These are phyloP conservation scores for Chouioia cunea DNA, from an alignment of 2,888 invertebrate species.

Conservation along the genomic window DNA sequence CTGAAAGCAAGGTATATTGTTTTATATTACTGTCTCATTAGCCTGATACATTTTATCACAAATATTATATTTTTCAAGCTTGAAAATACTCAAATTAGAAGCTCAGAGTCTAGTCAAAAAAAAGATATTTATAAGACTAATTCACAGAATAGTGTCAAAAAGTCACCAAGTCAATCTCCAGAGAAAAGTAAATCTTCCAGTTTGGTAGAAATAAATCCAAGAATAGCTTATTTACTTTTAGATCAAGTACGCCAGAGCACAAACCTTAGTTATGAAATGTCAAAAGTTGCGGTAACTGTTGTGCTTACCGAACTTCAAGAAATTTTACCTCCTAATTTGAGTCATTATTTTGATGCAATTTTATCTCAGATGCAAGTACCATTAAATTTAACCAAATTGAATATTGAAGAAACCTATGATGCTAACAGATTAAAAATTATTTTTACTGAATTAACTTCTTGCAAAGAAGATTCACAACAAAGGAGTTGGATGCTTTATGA, in stretches of 20 bases:
- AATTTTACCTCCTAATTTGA: constrained; percentile 73
- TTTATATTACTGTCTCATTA: neutral
- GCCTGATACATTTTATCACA: too few species aligned
- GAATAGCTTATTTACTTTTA: constrained; percentile 80
- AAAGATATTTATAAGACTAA: constrained; percentile 55
- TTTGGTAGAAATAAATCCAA: constrained; percentile 63
- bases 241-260: constrained; percentile 86
- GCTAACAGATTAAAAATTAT: constrained; percentile 86
- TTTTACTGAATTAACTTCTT: constrained; percentile 85
- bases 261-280: constrained; percentile 87
- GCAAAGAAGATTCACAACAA: constrained; percentile 95
- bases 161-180: constrained; percentile 57
- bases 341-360: constrained; percentile 73
- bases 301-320: constrained; percentile 75
- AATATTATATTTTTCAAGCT: constrained; percentile 25
- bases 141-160: constrained; percentile 55
- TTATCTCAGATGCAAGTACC: constrained; percentile 74
- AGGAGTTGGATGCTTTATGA: constrained; percentile 96
- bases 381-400: constrained; percentile 75
- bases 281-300: constrained; percentile 85
- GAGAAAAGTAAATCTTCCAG: constrained; percentile 58
- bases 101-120: constrained; percentile 50
- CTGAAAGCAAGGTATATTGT: constrained; percentile 51
- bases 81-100: constrained; percentile 25
- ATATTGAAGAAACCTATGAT: constrained; percentile 87